Conservation (phyloP, 2,888 invertebrate genomes). For the Ochropleura plecta region DNA sequence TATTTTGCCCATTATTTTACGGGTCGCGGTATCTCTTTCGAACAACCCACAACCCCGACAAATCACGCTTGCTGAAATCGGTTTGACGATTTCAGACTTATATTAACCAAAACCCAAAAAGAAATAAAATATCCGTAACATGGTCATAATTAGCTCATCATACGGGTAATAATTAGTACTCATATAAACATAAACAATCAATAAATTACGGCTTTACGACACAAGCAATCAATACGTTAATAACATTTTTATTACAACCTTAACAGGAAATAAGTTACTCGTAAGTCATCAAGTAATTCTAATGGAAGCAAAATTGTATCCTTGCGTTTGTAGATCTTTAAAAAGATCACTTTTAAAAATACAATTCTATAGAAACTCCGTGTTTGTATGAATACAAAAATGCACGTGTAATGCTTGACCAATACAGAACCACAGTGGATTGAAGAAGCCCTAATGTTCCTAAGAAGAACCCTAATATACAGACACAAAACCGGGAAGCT, state of each 20-base stretch:
- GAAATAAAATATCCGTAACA: neutral
- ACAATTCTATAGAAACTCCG: neutral
- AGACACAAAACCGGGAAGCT: slow-evolving; percentile 19
- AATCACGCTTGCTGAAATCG: too few relatives aligned
- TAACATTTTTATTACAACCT: slow-evolving; percentile 31
- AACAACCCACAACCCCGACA: too few relatives aligned
- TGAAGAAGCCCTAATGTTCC: slow-evolving; percentile 28
- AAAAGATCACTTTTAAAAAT: neutral
- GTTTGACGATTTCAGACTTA: too few relatives aligned
- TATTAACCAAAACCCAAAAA: neutral
- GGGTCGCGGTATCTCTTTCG: too few relatives aligned
- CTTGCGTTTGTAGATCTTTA: neutral
- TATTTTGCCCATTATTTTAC: too few relatives aligned
- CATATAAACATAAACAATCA: slow-evolving; percentile 31
- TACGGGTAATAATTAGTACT: slow-evolving; percentile 31
- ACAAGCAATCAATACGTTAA: slow-evolving; percentile 25
- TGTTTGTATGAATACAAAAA: slow-evolving; percentile 25
- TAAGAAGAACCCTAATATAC: slow-evolving; percentile 33
- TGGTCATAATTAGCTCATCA: slow-evolving; percentile 14
- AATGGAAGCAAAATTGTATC: neutral
- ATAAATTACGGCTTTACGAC: slow-evolving; percentile 26
- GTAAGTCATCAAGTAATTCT: slow-evolving; percentile 15
- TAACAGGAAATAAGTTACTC: neutral
- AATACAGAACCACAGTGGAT: slow-evolving; percentile 3
- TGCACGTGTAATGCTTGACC: slow-evolving; percentile 32